phyloP scores from a whole-genome alignment of 1,140 invertebrate species.

The Belonocnema kinseyi region DNA sequence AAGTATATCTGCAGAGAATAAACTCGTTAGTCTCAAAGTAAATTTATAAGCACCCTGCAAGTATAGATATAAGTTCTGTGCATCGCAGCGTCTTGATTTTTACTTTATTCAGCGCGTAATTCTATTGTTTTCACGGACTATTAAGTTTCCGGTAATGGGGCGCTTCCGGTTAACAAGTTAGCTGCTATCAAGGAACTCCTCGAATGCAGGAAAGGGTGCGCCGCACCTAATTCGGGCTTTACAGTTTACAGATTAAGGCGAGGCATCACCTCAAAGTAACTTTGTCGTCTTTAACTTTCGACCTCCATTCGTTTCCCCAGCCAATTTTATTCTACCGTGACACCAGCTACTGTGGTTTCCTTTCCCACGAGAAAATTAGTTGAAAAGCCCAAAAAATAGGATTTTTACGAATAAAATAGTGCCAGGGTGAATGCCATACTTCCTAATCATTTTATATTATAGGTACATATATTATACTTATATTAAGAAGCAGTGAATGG shows the following conservation, averaged over 20 bases:
- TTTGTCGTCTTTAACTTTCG: constrained; percentile 52
- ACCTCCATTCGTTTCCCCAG: constrained; percentile 58
- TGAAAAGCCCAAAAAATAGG: neutral
- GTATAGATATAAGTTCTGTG: constrained; percentile 26
- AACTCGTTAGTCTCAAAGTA: constrained; percentile 14
- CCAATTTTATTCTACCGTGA: constrained; percentile 56
- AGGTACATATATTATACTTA: no score
- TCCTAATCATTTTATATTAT: no score
- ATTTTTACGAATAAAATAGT: no score
- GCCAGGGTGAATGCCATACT: no score
- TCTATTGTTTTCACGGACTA: constrained; percentile 77
- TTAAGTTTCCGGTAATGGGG: constrained; percentile 73
- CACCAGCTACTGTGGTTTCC: constrained; percentile 58
- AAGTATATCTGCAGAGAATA: constrained; percentile 7
- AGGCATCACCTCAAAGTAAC: constrained; percentile 56
- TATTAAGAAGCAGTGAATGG: no score
- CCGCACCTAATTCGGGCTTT: constrained; percentile 71
- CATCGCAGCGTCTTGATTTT: constrained; percentile 62
- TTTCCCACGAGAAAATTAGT: constrained; percentile 64
- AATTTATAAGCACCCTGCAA: constrained; percentile 6
- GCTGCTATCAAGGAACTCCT: constrained; percentile 62
- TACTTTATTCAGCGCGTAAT: constrained; percentile 72
- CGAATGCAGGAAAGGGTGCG: constrained; percentile 76
- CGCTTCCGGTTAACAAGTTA: constrained; percentile 69
- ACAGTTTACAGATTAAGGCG: constrained; percentile 73